Evolutionary conservation across 2,888 invertebrate genomes (phyloP), one percentile per base, ranked within the genome.

Genomic region (Tipula unca): DNA sequence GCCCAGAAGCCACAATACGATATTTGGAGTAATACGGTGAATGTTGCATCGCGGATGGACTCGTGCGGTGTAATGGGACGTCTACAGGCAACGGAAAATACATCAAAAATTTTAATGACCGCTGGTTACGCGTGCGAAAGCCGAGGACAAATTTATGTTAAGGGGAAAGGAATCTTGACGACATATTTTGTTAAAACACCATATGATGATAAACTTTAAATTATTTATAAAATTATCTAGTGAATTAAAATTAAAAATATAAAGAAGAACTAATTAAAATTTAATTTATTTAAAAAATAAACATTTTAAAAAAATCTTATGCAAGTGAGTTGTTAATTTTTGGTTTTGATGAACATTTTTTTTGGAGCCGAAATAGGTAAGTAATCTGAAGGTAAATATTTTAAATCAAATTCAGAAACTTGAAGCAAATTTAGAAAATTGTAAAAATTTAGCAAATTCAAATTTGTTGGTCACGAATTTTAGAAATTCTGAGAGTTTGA

Each of bases 1-100:
- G 98, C 98, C 0, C 97, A 98, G 90, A 99, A 99, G 89, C 99
- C 99, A 0, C 98, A 99, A 91, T 99, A 98, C 91, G 99, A 99
- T 90, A 99, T 99, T 88, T 99, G 99, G 99, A 98, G 99, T 14
- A 98, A 99, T 91, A 98, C 99, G 0, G 99, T 99, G 17, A 99
- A 99, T 90, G 97, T 99, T 13, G 98, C 99, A 0, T 98, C 97
- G 4, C 92, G 99, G 85, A 99, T 99, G 99, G 99, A 99, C 91
- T 98, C 97, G 87, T 98, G 97, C 87, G 98, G 99, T 0, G 93
- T 95, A 87, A 95, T 97, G 94, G 97, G 96, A 25, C 92, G 94
- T 86, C 94, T 98, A 87, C 97, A 98, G 90, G 96, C 96, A 6
- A 96, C 97, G 1, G 95, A 96, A 88, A 94, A 94, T 87, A 96